A percentile compares a stretch with the other conserved stretches of the same genome.
Evolutionary conservation across 2,888 invertebrate species (phyloP).

Genomic region (Dromius quadrimaculatus): DNA sequence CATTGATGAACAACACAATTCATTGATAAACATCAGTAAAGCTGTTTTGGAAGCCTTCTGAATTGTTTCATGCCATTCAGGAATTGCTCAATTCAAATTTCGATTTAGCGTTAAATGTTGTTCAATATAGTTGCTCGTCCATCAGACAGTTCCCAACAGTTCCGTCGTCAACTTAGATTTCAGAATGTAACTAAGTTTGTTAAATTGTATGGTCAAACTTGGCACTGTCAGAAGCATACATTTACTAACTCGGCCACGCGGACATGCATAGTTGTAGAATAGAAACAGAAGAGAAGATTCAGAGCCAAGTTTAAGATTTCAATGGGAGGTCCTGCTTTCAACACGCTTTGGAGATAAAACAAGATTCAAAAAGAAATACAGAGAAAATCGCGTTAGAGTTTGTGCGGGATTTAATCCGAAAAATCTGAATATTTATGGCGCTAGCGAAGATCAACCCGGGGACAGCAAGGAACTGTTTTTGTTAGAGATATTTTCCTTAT

Average conservation of each 20-base stretch:
- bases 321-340: constrained; percentile 2
- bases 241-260: not conserved
- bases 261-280: not conserved
- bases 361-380: constrained; percentile 46
- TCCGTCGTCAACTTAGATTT: not conserved
- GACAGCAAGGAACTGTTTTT: too few species aligned
- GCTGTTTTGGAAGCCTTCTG: too few species aligned
- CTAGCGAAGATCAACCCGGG: constrained; percentile 39
- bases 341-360: constrained; percentile 32
- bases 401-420: constrained; percentile 43
- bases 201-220: constrained; percentile 32
- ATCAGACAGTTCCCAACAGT: not conserved
- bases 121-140: constrained; percentile 3
- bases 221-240: constrained; percentile 21
- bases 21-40: too few species aligned
- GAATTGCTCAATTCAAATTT: too few species aligned
- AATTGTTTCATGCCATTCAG: too few species aligned
- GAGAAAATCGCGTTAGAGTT: constrained; percentile 46
- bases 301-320: constrained; percentile 15
- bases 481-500: too few species aligned
- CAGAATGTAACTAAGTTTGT: not conserved
- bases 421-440: constrained; percentile 49
- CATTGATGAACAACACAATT: too few species aligned
- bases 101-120: too few species aligned
- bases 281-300: constrained; percentile 12